Percentiles rank a stretch among this genome's conserved stretches.
These are phyloP conservation scores for Atta texana DNA, from an alignment of 1,140 invertebrate genomes.

Conservation along the genomic window DNA sequence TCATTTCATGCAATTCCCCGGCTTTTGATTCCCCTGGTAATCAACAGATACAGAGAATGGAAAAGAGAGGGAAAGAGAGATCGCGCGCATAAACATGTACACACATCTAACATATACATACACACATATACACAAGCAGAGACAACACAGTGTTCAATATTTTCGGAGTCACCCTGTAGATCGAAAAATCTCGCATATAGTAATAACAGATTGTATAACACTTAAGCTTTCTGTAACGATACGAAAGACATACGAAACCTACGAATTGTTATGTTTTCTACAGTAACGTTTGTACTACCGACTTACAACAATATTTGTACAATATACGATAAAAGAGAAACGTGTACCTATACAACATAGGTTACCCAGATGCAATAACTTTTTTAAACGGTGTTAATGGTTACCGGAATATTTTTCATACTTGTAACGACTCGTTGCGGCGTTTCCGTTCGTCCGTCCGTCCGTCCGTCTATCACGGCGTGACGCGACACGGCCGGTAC, in stretches of 20 bases:
- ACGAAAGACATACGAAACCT: conserved; percentile 74
- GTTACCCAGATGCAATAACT: conserved; percentile 86
- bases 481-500: conserved; percentile 38
- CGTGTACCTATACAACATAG: conserved; percentile 84
- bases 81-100: conserved; percentile 10
- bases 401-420: conserved; percentile 85
- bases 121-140: conserved; percentile 5
- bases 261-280: conserved; percentile 86
- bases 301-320: conserved; percentile 86
- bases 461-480: conserved; percentile 16
- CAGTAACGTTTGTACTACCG: conserved; percentile 85
- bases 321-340: conserved; percentile 83
- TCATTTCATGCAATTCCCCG: conserved; percentile 57
- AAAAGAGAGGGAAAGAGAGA: conserved; percentile 27
- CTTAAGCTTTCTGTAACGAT: conserved; percentile 74
- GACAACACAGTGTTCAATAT: conserved; percentile 71
- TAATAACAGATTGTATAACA: conserved; percentile 75
- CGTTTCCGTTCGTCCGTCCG: conserved; percentile 29
- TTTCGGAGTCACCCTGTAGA: conserved; percentile 73
- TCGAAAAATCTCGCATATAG: conserved; percentile 73
- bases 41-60: conserved; percentile 52
- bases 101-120: neutral
- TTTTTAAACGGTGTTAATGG: conserved; percentile 84
- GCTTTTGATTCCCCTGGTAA: conserved; percentile 63
- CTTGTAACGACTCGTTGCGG: conserved; percentile 71